Conservation (phyloP, 2,888 invertebrate genomes). For the Erebia epiphron region DNA sequence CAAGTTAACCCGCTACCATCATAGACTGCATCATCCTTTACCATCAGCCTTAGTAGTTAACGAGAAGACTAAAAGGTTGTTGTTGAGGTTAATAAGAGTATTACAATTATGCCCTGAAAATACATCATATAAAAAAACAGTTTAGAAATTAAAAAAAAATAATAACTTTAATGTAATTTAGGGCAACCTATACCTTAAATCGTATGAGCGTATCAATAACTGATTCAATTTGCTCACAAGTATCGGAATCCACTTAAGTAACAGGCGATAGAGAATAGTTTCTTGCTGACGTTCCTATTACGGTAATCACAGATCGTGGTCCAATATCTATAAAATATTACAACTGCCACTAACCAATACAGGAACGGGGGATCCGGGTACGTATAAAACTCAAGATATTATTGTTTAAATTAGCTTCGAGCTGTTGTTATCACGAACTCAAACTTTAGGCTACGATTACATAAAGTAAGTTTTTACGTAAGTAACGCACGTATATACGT, state of each 20-base stretch:
- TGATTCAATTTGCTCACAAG: slow-evolving; percentile 78
- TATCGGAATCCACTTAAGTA: slow-evolving; percentile 79
- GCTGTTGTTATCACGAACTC: slow-evolving; percentile 35
- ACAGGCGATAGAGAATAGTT: slow-evolving; percentile 78
- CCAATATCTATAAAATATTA: slow-evolving; percentile 81
- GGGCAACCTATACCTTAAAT: too few species aligned
- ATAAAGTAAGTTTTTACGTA: too few species aligned
- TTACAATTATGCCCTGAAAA: too few species aligned
- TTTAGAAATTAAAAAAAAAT: too few species aligned
- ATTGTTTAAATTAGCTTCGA: slow-evolving; percentile 70
- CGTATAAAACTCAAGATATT: slow-evolving; percentile 56
- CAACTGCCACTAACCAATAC: slow-evolving; percentile 52
- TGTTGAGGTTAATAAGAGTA: too few species aligned
- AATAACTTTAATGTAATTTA: too few species aligned
- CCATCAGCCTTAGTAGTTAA: too few species aligned
- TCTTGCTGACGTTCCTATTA: slow-evolving; percentile 81
- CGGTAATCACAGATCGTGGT: slow-evolving; percentile 80
- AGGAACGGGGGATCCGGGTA: slow-evolving; percentile 45
- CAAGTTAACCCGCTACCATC: too few species aligned
- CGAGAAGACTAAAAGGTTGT: too few species aligned
- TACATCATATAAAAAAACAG: too few species aligned
- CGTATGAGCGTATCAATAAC: slow-evolving; percentile 63
- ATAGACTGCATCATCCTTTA: too few species aligned
- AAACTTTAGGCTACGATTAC: neutral
- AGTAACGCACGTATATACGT: too few species aligned